Base-by-base conservation (phyloP, 2,797 vertebrate genomes). In the Mycteria americana region DNA sequence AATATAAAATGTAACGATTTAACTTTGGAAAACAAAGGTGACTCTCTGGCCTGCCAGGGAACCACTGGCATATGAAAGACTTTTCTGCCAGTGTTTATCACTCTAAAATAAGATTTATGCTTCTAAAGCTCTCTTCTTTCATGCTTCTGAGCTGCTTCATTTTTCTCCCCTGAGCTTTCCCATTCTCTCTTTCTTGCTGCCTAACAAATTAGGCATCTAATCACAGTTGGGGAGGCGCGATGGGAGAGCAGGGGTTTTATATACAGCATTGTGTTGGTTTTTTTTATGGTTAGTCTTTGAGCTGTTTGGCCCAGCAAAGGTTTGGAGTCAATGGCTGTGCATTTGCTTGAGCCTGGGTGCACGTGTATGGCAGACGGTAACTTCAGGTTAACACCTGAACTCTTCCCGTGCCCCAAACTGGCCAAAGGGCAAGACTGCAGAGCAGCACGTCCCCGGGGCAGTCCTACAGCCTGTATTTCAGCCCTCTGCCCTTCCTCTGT, bases 191-290 rank as follows among this genome's bases (percentile, higher is more conserved):
- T 95, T 88, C 94, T 95, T 91, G 53, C 93, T 89, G 78, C 87
- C 92, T 92, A 91, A 95, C 85, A 94, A 97, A 96, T 97, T 95
- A 94, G 51, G 90, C 90, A 96, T 95, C 95, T 96, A 97, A 97
- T 97, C 63, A 7, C 88, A 91, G 78, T 28, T 89, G 76, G 87
- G 89, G 76, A 95, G 76, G 82, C 2, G 0, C 13, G 1, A 33
- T 94, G 93, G 89, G 94, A 96, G 68, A 74, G 76, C 87, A 91
- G 43, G 27, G 57, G 30, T 33, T 85, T 95, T 89, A 88, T 91
- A 51, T 73, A 82, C 86, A 93, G 54, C 1, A 2, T 67, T 0
- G 0, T 77, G 76, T 50, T 92, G 68, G 8, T 2, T 11, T 91
- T 73, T 95, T 92, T 65, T 59, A 35, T 51, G 56, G 79, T 76